Evolutionary conservation across 2,113 vertebrate genomes (phyloP), one percentile per base, ranked within the genome.

Genomic region (Gavialis gangeticus): DNA sequence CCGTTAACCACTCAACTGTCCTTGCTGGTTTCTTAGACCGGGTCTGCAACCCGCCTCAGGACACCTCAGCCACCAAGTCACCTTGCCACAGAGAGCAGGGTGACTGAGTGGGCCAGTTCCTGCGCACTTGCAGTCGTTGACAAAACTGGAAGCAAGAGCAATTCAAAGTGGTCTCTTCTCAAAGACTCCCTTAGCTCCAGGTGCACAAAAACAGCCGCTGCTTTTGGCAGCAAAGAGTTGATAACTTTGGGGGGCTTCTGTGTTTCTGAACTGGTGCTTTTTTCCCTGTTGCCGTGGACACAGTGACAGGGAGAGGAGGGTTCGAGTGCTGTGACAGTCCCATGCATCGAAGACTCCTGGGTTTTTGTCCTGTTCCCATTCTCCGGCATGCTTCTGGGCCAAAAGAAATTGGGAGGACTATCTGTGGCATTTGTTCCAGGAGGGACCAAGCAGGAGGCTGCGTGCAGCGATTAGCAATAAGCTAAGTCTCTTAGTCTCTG

Each of bases 241-340:
- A 30, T 30, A 75, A 57, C 4, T 37, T 90, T 92, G 64, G 46
- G 81, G 27, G 90, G 82, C 5, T 30, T 76, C 11, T 1, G 28
- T 69, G 13, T 12, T 58, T 95, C 46, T 82, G 54, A 9, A 82
- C 78, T 58, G 54, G 37, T 28, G 3, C 30, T 59, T 2, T 78
- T 91, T 85, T 89, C 19, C 57, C 67, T 4, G 60, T 97, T 97
- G 69, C 89, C 94, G 94, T 97, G 96, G 96, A 94, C 97, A 96
- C 95, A 21, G 89, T 14, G 87, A 88, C 86, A 83, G 95, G 92
- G 96, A 91, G 84, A 91, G 81, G 67, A 80, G 82, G 73, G 58
- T 93, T 30, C 27, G 89, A 78, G 62, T 19, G n/a, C 86, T 79
- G 91, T 88, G 91, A 91, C 9, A 10, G 80, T 76, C 66, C 75